These are phyloP conservation scores for Trachops cirrhosus DNA, from an alignment of 2,797 vertebrate species.

Conservation along the genomic window DNA sequence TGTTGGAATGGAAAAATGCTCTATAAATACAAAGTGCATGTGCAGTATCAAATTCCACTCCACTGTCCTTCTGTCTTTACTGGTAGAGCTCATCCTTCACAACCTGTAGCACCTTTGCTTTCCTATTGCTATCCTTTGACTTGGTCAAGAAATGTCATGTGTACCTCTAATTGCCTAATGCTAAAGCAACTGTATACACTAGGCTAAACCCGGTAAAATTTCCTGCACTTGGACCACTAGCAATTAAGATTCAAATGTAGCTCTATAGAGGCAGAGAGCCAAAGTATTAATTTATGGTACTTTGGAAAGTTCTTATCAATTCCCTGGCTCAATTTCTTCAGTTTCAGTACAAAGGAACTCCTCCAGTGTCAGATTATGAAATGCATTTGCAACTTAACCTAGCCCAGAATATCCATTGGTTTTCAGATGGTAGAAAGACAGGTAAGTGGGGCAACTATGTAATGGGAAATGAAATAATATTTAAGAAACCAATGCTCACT, in stretches of 20 bases:
- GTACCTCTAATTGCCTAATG: background rate
- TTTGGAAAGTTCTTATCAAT: constrained; percentile 5
- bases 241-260: background rate
- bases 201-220: background rate
- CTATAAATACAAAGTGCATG: background rate
- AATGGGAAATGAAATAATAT: constrained; percentile 28
- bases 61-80: background rate
- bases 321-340: background rate
- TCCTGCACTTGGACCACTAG: background rate
- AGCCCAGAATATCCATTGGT: background rate
- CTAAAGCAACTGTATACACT: background rate
- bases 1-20: background rate
- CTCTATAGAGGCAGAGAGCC: background rate
- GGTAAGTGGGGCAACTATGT: background rate
- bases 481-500: background rate
- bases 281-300: background rate
- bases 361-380: background rate
- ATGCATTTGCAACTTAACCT: background rate
- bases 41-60: background rate
- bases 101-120: background rate
- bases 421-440: background rate
- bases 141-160: background rate
- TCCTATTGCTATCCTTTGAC: background rate
- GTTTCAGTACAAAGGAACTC: background rate
- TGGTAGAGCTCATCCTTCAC: background rate